Conservation (phyloP, 2,113 vertebrate genomes). For the Leucoraja erinaceus region DNA sequence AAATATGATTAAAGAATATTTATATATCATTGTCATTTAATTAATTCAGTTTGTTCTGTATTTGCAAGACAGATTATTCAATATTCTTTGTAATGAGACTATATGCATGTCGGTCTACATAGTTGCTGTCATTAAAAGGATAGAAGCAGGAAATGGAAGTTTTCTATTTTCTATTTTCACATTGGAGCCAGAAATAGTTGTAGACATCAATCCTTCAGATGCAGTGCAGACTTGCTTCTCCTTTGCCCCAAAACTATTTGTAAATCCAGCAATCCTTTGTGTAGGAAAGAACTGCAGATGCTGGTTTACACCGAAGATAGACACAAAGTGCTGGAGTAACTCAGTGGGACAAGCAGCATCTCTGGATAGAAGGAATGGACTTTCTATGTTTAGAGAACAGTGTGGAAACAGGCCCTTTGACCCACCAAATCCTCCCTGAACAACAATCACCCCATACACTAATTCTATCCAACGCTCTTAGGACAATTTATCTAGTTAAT, state of each 20-base stretch:
- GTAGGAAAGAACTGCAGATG: too few species aligned
- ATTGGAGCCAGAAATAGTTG: neutral
- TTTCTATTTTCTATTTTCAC: neutral
- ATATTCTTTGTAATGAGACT: neutral
- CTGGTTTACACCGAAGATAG: too few species aligned
- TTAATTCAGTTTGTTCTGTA: slow-evolving; percentile 12
- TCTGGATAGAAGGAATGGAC: too few species aligned
- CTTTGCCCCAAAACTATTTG: neutral
- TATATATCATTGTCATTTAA: slow-evolving; percentile 20
- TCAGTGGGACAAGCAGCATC: too few species aligned
- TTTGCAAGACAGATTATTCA: slow-evolving; percentile 3
- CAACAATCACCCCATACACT: too few species aligned
- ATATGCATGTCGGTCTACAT: neutral
- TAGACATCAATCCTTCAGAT: slow-evolving; percentile 27
- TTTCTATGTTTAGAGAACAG: too few species aligned
- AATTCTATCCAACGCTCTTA: too few species aligned
- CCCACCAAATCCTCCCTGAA: too few species aligned
- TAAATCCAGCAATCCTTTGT: neutral
- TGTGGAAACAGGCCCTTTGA: too few species aligned
- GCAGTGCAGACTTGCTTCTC: neutral
- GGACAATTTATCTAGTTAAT: too few species aligned
- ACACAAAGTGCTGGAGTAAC: too few species aligned
- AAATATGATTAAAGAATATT: slow-evolving; percentile 15
- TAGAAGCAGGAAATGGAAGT: neutral
- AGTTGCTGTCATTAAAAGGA: neutral